Conservation (phyloP, 2,113 vertebrate genomes). For the Theristicus caerulescens region DNA sequence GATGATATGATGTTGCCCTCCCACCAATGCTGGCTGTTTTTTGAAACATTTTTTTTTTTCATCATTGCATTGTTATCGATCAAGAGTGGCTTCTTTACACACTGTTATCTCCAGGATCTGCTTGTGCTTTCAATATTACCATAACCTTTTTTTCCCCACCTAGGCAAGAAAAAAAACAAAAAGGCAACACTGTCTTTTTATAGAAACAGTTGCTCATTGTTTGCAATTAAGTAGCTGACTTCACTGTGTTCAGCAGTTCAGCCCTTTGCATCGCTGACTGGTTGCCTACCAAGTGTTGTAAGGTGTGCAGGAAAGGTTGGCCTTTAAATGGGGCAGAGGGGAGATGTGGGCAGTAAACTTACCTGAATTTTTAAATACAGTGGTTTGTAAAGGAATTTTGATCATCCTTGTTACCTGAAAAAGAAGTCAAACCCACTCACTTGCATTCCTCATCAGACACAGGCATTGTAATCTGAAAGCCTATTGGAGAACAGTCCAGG, state of each 20-base stretch:
- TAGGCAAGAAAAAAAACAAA: background rate
- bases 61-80: background rate
- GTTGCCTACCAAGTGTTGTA: background rate
- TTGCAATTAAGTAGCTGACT: background rate
- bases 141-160: background rate
- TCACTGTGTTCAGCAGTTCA: background rate
- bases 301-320: background rate
- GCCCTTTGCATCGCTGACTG: background rate
- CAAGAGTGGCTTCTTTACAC: background rate
- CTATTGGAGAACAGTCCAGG: background rate
- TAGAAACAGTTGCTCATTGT: background rate
- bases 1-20: background rate
- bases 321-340: background rate
- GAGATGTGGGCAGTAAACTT: background rate
- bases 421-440: background rate
- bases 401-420: background rate
- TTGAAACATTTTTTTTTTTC: background rate
- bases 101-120: background rate
- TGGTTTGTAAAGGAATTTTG: background rate
- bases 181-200: background rate
- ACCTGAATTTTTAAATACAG: background rate
- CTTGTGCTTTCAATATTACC: background rate
- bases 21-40: background rate
- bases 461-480: background rate
- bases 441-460: background rate